Evolutionary conservation across 2,113 vertebrate species (phyloP), one percentile per base, ranked within the genome.

Genomic region (Phalacrocorax brasilianus): DNA sequence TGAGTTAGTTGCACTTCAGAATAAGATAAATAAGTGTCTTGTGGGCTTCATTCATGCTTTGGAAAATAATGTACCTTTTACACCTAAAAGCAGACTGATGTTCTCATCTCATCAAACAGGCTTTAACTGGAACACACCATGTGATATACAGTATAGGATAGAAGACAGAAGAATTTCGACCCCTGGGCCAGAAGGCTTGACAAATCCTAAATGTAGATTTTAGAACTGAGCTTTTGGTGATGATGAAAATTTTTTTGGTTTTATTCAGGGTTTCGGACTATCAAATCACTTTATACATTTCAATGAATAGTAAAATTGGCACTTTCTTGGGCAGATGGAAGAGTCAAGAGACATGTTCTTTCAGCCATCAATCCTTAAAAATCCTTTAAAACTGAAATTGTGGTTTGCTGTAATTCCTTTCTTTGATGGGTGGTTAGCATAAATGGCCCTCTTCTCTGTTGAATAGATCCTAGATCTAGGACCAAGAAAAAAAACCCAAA

Each of bases 71-170:
- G 5, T 44, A 73, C 12, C 15, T 83, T 91, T 77, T 78, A 28
- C 20, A 63, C 28, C 30, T 66, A 53, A 72, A 83, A 52, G 23
- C 12, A 75, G 23, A n/a, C 11, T 30, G 12, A 24, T 47, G 13
- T 55, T 85, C 44, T 52, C 12, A 62, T 68, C 12, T 89, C 28
- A 58, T 59, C 45, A 50, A 55, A 26, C 8, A 44, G 14, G 7
- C 14, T 66, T 86, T 65, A 75, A 58, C 4, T 55, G 45, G n/a
- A 80, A 67, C 13, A 67, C 9, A 27, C 5, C 7, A 35, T 52
- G 76, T 1, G 2, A 42, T 47, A 62, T 20, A 38, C 0, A 1
- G 9, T 1, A 2, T 50, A 76, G 55, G n/a, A 59, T 3, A 45
- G 42, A 70, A 75, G 18, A 77, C 0, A 49, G 40, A 73, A 78